Percentiles rank a stretch among this genome's conserved stretches.
These are phyloP conservation scores for Hyperoplus immaculatus DNA, from an alignment of 2,797 vertebrate genomes.

Conservation along the genomic window DNA sequence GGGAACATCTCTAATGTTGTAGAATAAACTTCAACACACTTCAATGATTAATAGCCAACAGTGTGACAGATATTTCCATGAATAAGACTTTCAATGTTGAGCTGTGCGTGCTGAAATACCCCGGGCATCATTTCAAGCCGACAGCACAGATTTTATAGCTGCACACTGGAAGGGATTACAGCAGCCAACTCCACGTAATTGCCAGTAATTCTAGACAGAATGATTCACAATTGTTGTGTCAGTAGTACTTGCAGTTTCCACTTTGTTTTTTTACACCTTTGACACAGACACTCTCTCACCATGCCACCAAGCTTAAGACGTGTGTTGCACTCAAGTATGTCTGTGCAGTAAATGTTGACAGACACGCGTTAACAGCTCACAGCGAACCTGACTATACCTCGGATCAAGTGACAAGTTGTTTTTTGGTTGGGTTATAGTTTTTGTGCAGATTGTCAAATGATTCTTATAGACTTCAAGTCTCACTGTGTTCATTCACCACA, in stretches of 20 bases:
- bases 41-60: slow-evolving; percentile 70
- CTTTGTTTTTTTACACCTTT: slow-evolving; percentile 52
- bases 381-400: slow-evolving; percentile 1
- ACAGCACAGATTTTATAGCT: slow-evolving; percentile 76
- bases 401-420: slow-evolving; percentile 13
- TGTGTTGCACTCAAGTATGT: slow-evolving; percentile 15
- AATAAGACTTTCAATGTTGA: slow-evolving; percentile 67
- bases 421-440: neutral
- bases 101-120: slow-evolving; percentile 51
- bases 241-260: slow-evolving; percentile 36
- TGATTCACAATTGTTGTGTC: slow-evolving; percentile 76
- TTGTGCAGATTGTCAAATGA: slow-evolving; percentile 16
- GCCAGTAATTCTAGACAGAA: slow-evolving; percentile 76
- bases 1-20: slow-evolving; percentile 50
- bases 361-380: slow-evolving; percentile 21
- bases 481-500: slow-evolving; percentile 18
- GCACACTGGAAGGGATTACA: slow-evolving; percentile 55
- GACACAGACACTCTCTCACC: neutral
- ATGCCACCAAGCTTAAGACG: neutral
- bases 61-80: slow-evolving; percentile 65
- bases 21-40: slow-evolving; percentile 58
- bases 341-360: slow-evolving; percentile 21
- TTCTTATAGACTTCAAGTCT: slow-evolving; percentile 15
- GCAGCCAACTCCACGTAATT: slow-evolving; percentile 71
- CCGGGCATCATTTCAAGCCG: slow-evolving; percentile 60